Percentiles rank a stretch among this genome's conserved stretches.
Evolutionary conservation across 2,797 vertebrate species (phyloP).

Genomic region (Darevskia nairensis): DNA sequence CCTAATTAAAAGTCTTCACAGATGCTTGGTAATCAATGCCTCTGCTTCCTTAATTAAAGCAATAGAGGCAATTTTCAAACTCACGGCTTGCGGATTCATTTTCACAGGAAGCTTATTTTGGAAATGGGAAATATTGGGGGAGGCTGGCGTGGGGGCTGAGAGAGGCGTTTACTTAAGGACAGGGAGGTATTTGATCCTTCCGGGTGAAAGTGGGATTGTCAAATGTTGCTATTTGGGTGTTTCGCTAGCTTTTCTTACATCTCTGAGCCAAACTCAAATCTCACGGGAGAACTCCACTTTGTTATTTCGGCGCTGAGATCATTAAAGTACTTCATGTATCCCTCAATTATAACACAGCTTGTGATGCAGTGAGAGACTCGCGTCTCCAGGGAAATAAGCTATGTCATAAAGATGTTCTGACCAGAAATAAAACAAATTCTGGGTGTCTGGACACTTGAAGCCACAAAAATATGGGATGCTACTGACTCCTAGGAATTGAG

Average conservation of each 20-base stretch:
- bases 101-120: conserved; percentile 20
- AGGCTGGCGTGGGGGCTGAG: background rate
- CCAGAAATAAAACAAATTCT: background rate
- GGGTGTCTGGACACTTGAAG: background rate
- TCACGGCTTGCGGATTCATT: conserved; percentile 52
- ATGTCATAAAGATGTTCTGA: background rate
- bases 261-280: rapidly evolving
- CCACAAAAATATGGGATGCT: background rate
- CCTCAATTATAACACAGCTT: background rate
- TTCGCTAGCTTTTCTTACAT: background rate
- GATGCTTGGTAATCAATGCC: conserved; percentile 57
- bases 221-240: background rate
- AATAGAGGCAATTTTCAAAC: conserved; percentile 58
- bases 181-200: background rate
- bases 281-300: background rate
- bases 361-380: no score
- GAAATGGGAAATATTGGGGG: background rate
- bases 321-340: background rate
- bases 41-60: conserved; percentile 72
- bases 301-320: background rate
- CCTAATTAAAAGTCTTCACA: conserved; percentile 69
- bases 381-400: background rate
- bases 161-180: background rate
- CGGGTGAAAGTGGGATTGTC: background rate
- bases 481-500: background rate